Evolutionary conservation across 2,888 invertebrate species (phyloP).

Genomic region (Aporophyla lueneburgensis): DNA sequence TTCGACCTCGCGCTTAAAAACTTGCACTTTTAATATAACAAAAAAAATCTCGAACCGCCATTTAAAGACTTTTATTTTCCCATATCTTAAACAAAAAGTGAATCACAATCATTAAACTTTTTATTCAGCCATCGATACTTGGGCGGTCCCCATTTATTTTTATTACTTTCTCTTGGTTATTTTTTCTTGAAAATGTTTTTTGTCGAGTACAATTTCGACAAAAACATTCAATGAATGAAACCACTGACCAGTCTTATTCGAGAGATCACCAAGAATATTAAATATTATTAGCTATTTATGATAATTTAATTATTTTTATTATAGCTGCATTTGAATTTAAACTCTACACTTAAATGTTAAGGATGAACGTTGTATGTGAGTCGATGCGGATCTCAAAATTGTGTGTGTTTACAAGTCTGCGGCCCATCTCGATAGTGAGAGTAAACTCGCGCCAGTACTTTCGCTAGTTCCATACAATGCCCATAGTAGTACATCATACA

Average conservation of each 20-base stretch:
- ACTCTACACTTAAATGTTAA: not conserved
- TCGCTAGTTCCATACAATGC: constrained; percentile 59
- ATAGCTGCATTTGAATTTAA: constrained; percentile 20
- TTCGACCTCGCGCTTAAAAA: constrained; percentile 42
- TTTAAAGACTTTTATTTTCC: constrained; percentile 7
- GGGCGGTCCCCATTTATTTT: constrained; percentile 37
- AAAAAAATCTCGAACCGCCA: constrained; percentile 8
- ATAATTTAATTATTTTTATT: constrained; percentile 42
- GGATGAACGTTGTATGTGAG: constrained; percentile 37
- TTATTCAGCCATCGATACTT: constrained; percentile 43
- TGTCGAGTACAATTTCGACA: constrained; percentile 21
- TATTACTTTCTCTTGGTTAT: constrained; percentile 54
- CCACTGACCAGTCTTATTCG: constrained; percentile 33
- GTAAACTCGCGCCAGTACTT: constrained; percentile 64
- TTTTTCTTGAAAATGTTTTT: constrained; percentile 25
- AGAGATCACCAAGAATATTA: constrained; percentile 52
- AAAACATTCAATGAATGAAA: constrained; percentile 50
- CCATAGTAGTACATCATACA: constrained; percentile 40
- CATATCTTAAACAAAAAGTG: constrained; percentile 13
- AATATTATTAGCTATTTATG: constrained; percentile 44
- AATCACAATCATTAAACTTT: constrained; percentile 34
- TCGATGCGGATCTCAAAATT: constrained; percentile 57
- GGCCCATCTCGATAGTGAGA: constrained; percentile 71
- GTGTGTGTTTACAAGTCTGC: constrained; percentile 61
- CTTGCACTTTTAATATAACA: constrained; percentile 38